Evolutionary conservation across 2,888 invertebrate genomes (phyloP).

Genomic region (Callimorpha dominula): DNA sequence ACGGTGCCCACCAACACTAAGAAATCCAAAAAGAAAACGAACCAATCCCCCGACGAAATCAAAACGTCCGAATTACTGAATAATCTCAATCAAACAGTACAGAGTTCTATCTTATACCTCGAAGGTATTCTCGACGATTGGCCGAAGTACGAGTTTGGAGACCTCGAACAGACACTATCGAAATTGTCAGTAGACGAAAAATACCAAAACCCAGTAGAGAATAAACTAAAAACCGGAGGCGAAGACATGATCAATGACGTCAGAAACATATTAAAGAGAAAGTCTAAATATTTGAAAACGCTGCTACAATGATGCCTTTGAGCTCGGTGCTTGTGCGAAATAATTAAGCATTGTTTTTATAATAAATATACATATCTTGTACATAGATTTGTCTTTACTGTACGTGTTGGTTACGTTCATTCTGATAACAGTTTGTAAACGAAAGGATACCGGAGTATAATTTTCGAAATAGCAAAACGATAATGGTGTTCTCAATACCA

Average conservation of each 20-base stretch:
- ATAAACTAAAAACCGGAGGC: conserved; percentile 82
- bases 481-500: background rate
- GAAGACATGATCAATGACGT: conserved; percentile 83
- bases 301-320: conserved; percentile 71
- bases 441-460: background rate
- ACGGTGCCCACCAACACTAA: conserved; percentile 81
- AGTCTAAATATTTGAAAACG: conserved; percentile 84
- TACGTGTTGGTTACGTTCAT: conserved; percentile 24
- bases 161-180: conserved; percentile 72
- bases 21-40: conserved; percentile 87
- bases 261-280: conserved; percentile 83
- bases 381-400: conserved; percentile 56
- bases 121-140: conserved; percentile 78
- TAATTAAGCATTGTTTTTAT: conserved; percentile 50
- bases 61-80: conserved; percentile 68
- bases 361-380: conserved; percentile 68
- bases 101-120: conserved; percentile 68
- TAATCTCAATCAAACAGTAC: conserved; percentile 70
- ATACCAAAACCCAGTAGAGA: conserved; percentile 75
- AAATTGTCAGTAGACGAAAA: conserved; percentile 69
- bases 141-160: conserved; percentile 68
- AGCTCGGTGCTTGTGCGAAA: conserved; percentile 41
- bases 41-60: conserved; percentile 78
- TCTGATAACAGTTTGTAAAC: conserved; percentile 2
- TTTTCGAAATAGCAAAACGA: background rate